Percentiles rank a stretch among this genome's conserved stretches.
Evolutionary conservation across 2,888 invertebrate species (phyloP).

Genomic region (Agapetus fuscipes): DNA sequence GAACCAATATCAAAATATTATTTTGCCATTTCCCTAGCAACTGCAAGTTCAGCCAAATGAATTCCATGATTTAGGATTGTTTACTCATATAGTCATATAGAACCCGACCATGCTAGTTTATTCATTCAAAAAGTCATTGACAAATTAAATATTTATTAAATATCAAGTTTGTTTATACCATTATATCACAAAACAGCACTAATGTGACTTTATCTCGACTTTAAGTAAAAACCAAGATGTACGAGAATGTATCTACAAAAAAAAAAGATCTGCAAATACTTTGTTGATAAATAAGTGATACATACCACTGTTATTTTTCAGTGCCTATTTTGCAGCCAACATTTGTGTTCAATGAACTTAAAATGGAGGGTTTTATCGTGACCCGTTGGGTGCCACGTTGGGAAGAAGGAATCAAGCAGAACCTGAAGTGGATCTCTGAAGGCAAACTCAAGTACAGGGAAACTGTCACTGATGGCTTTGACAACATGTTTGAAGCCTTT

Average conservation of each 20-base stretch:
- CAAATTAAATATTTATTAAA: too few relatives aligned
- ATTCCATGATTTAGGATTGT: too few relatives aligned
- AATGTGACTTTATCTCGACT: too few relatives aligned
- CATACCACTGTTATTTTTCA: slow-evolving; percentile 20
- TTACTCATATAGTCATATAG: too few relatives aligned
- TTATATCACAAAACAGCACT: too few relatives aligned
- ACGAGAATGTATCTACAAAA: neutral
- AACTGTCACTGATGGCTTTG: slow-evolving; percentile 61
- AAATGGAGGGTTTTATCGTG: slow-evolving; percentile 52
- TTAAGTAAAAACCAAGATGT: too few relatives aligned
- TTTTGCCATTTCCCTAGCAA: too few relatives aligned
- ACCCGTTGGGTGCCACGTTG: slow-evolving; percentile 49
- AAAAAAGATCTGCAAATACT: neutral
- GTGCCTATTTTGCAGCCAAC: slow-evolving; percentile 41
- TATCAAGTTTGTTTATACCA: too few relatives aligned
- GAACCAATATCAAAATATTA: too few relatives aligned
- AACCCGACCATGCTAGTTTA: too few relatives aligned
- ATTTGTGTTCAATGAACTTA: slow-evolving; percentile 47
- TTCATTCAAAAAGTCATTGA: too few relatives aligned
- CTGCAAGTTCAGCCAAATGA: too few relatives aligned
- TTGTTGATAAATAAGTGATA: neutral
- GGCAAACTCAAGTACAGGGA: slow-evolving; percentile 63
- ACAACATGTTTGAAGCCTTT: slow-evolving; percentile 62
- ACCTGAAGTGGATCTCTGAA: slow-evolving; percentile 53
- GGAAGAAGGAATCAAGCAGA: slow-evolving; percentile 53